Conservation (phyloP, 2,797 vertebrate genomes). For the Sphaeramia orbicularis region DNA sequence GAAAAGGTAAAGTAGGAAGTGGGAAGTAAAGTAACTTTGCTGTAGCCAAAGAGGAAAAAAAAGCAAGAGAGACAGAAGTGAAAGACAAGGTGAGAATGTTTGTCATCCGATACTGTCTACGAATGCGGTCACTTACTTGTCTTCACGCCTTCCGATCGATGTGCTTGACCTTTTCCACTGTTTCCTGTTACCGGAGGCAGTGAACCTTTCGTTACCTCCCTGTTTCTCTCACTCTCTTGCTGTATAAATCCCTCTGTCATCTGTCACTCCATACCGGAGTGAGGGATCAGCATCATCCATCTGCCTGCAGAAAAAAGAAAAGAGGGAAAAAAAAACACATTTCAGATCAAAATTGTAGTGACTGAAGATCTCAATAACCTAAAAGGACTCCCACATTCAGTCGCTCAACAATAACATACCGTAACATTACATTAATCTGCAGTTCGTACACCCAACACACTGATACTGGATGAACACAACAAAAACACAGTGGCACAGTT, state of each 20-base stretch:
- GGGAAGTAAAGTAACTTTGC: no score
- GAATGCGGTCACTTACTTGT: conserved; percentile 53
- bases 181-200: conserved; percentile 34
- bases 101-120: conserved; percentile 1
- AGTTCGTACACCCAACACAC: conserved; percentile 25
- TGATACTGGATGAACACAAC: not conserved
- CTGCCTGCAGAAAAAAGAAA: conserved; percentile 46
- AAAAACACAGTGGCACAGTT: no score
- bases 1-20: not conserved
- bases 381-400: conserved; percentile 47
- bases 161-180: conserved; percentile 34
- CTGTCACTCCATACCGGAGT: conserved; percentile 65
- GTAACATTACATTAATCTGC: conserved; percentile 12
- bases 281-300: conserved; percentile 57
- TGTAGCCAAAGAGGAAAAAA: not conserved
- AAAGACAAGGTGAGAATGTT: not conserved
- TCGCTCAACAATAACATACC: conserved; percentile 27
- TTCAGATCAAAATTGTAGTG: conserved; percentile 35
- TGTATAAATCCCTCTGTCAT: conserved; percentile 48
- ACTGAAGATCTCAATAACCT: conserved; percentile 36
- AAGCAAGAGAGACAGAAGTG: not conserved
- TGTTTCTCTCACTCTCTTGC: conserved; percentile 14
- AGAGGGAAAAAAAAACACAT: conserved; percentile 14
- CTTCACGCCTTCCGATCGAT: conserved; percentile 40
- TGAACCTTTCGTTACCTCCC: conserved; percentile 10